Base-by-base conservation (phyloP, 1,140 invertebrate species). In the Drosophila arawakana region DNA sequence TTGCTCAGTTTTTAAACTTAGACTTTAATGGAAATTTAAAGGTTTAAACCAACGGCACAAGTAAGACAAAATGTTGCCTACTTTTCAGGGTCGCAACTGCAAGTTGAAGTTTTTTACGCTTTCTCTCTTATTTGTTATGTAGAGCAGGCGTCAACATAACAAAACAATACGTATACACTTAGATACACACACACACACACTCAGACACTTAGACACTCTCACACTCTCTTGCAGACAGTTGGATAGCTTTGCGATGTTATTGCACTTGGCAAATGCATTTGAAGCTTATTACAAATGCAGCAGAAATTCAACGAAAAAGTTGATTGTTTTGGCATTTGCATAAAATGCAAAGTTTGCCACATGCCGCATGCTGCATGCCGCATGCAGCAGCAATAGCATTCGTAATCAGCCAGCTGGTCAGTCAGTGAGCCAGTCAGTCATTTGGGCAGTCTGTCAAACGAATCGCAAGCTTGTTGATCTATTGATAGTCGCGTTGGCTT, bases 301-400 rank as follows among this genome's bases (percentile, higher is more conserved):
- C 52, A 35, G 63, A 58, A 61, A 55, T 39, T 50, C 61, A 80
- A 77, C 73, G 68, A 77, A 84, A 83, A 77, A 84, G 63, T 78
- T 80, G 73, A 83, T 84, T 85, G 78, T 81, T 67, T 63, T 62
- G 78, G 30, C 81, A 85, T 85, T 85, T 85, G 78, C 81, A 84
- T 84, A 74, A 85, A 84, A 84, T 71, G 70, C 68, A 62, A 73
- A 74, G 50, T 35, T 52, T 49, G 60, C 34, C 41, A 37, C 50
- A 50, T 21, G 67, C 58, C 30, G 37, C 60, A 52, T n/a, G 37
- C 60, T 5, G 30, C 35, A 34, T 57, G 52, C 41, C 44, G 41
- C 54, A 58, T 67, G 52, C 60, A 15, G 21, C 60, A 62, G 35
- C 47, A 43, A 13, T 47, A 47, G 65, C 75, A 76, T 65, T 78